Base-by-base conservation (phyloP, 2,113 vertebrate genomes). In the Hemicordylus capensis region DNA sequence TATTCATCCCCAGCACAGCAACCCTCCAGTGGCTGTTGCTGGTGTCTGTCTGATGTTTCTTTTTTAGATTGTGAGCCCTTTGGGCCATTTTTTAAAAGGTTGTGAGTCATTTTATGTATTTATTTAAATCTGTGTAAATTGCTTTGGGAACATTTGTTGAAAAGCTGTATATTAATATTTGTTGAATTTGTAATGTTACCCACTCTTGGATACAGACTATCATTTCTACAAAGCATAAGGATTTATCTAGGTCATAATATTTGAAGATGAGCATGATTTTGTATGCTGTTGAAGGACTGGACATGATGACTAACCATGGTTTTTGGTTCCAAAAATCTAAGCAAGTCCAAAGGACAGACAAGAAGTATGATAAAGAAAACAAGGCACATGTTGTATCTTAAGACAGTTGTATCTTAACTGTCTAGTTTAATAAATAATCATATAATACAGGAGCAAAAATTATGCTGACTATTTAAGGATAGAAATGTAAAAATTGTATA, bases 331-430 rank as follows among this genome's bases (percentile, higher is more conserved):
- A 72, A 70, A 72, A 22, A 9, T 22, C 9, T 81, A 42, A 83
- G 17, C 28, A 85, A 92, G 64, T 61, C 85, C 48, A 31, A 76
- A 4, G 69, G 84, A 69, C 39, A 84, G 83, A 24, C 67, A 44
- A 44, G 19, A 8, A 46, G 85, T 90, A 88, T n/a, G 84, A 88
- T 90, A 69, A 85, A 80, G 76, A 2, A 87, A 72, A n/a, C 82
- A 90, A 92, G 88, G 1, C 1, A n/a, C n/a, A n/a, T n/a, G n/a
- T 26, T 84, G 56, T 74, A 67, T 34, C 39, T 46, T n/a, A n/a
- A n/a, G n/a, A n/a, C n/a, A n/a, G 61, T 10, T 22, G 87, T 79
- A n/a, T 58, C 89, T 48, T 39, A 28, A 89, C 63, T 46, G 84
- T 83, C 85, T 12, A 44, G 31, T n/a, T 14, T 90, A n/a, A n/a